Evolutionary conservation across 2,113 vertebrate species (phyloP).

Genomic region (Clupea harengus): DNA sequence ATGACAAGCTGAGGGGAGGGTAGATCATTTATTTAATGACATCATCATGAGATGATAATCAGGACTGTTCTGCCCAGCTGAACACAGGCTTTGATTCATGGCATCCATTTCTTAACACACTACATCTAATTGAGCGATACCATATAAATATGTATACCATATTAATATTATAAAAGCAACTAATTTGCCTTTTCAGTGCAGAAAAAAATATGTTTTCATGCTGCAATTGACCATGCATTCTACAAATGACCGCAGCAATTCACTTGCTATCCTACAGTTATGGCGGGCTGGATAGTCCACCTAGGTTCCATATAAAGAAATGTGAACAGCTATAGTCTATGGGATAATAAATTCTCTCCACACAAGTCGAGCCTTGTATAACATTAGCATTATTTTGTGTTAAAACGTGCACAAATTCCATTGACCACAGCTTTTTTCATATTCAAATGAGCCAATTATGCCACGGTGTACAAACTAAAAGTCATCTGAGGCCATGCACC

Average conservation of each 20-base stretch:
- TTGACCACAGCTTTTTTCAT: conserved; percentile 44
- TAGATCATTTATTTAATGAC: conserved; percentile 42
- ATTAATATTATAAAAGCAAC: conserved; percentile 40
- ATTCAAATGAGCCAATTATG: conserved; percentile 57
- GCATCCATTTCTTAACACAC: conserved; percentile 42
- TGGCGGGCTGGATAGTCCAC: not conserved
- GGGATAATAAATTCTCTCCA: conserved; percentile 46
- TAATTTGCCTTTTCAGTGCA: not conserved
- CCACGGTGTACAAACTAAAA: conserved; percentile 43
- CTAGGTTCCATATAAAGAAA: not conserved
- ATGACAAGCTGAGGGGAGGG: not conserved
- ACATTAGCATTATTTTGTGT: conserved; percentile 64
- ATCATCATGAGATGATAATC: conserved; percentile 38
- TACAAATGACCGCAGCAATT: not conserved
- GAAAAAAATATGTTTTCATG: not conserved
- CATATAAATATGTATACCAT: conserved; percentile 48
- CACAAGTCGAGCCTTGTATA: conserved; percentile 48
- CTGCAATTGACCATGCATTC: conserved; percentile 21
- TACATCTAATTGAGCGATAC: conserved; percentile 42
- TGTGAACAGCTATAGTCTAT: not conserved
- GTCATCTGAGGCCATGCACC: conserved; percentile 59
- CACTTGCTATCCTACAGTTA: conserved; percentile 33
- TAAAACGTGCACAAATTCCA: conserved; percentile 50
- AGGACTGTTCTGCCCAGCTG: conserved; percentile 27
- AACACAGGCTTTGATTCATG: conserved; percentile 44